These are phyloP conservation scores for Parelbella ahira DNA, from an alignment of 2,888 invertebrate genomes.

Conservation along the genomic window DNA sequence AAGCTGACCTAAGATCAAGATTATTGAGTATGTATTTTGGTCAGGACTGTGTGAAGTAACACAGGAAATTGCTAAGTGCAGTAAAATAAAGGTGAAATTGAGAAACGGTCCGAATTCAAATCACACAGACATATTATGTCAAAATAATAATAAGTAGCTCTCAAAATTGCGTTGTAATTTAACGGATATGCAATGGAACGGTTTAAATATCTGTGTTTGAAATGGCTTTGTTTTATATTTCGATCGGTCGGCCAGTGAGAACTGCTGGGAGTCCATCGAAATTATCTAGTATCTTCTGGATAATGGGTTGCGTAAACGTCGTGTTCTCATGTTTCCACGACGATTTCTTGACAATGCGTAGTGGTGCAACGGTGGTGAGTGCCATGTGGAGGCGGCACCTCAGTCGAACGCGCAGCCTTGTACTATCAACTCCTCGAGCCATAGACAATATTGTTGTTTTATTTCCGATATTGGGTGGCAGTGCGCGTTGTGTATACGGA, in stretches of 20 bases:
- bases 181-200: too few relatives aligned
- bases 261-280: constrained; percentile 37
- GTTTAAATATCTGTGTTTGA: constrained; percentile 4
- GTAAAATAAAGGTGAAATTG: constrained; percentile 12
- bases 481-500: constrained; percentile 18
- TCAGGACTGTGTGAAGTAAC: constrained; percentile 17
- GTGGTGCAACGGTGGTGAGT: constrained; percentile 69
- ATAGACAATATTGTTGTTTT: constrained; percentile 37
- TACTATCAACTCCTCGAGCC: constrained; percentile 56
- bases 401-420: constrained; percentile 67
- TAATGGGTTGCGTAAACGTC: constrained; percentile 70
- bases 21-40: constrained; percentile 24
- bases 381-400: constrained; percentile 44
- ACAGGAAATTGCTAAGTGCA: constrained; percentile 16
- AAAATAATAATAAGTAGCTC: too few relatives aligned
- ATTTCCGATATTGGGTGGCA: constrained; percentile 32
- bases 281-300: constrained; percentile 65
- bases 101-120: constrained; percentile 4
- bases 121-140: too few relatives aligned
- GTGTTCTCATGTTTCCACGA: constrained; percentile 67
- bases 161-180: too few relatives aligned
- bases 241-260: constrained; percentile 46
- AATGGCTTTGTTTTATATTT: constrained; percentile 9
- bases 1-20: constrained; percentile 23
- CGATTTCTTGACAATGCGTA: constrained; percentile 66